Percentiles rank a stretch among this genome's conserved stretches.
phyloP scores from a whole-genome alignment of 1,140 invertebrate species.

The Neomicropteryx cornuta region DNA sequence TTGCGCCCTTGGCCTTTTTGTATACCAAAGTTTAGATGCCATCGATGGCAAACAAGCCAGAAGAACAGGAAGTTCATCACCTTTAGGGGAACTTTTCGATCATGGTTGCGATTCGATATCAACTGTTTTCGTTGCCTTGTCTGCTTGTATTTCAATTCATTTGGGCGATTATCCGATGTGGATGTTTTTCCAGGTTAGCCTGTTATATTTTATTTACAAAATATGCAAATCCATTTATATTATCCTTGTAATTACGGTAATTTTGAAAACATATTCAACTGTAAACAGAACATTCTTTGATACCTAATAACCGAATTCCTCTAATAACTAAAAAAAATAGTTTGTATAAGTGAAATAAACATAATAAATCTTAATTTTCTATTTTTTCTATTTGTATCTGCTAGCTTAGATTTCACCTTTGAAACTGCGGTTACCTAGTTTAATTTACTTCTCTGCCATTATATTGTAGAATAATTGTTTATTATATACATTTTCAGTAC shows the following conservation, averaged over 20 bases:
- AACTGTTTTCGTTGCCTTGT: conserved; percentile 92
- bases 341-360: too few relatives aligned
- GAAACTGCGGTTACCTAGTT: too few relatives aligned
- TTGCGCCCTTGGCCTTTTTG: conserved; percentile 88
- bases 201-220: background rate
- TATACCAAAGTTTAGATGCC: conserved; percentile 98
- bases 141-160: conserved; percentile 84
- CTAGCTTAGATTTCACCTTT: too few relatives aligned
- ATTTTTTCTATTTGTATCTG: too few relatives aligned
- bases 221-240: background rate
- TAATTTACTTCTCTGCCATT: too few relatives aligned
- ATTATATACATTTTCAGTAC: too few relatives aligned
- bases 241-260: conserved; percentile 2
- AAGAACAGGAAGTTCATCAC: conserved; percentile 82
- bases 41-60: conserved; percentile 99
- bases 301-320: too few relatives aligned
- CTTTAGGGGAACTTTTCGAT: conserved; percentile 97
- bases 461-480: too few relatives aligned
- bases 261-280: too few relatives aligned
- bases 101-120: conserved; percentile 98
- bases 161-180: conserved; percentile 83
- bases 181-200: conserved; percentile 78
- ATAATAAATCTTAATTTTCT: too few relatives aligned
- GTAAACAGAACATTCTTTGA: too few relatives aligned
- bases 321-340: too few relatives aligned